phyloP scores from a whole-genome alignment of 2,888 invertebrate genomes.

The Hydraecia micacea region DNA sequence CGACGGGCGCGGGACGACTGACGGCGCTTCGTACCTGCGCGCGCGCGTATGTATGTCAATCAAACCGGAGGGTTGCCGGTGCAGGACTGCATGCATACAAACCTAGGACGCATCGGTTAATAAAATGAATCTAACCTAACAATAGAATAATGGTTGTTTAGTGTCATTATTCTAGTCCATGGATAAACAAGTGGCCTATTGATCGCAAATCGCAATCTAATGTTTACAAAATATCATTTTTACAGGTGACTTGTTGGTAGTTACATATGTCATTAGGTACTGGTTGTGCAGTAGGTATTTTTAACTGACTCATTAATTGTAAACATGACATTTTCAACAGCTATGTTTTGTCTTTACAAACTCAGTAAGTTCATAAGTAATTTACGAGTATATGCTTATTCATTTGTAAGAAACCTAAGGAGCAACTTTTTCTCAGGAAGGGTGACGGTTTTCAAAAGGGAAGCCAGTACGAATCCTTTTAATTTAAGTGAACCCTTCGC shows the following conservation, averaged over 20 bases:
- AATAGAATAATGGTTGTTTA: conserved; percentile 71
- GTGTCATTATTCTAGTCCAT: conserved; percentile 36
- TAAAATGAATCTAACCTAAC: conserved; percentile 75
- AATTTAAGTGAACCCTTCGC: neutral
- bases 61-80: conserved; percentile 75
- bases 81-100: conserved; percentile 57
- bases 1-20: conserved; percentile 82
- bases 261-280: conserved; percentile 3
- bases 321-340: conserved; percentile 9
- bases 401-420: neutral
- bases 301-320: conserved; percentile 30
- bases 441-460: neutral
- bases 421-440: conserved; percentile 6
- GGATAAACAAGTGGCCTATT: conserved; percentile 56
- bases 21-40: conserved; percentile 76
- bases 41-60: conserved; percentile 81
- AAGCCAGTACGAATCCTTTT: neutral
- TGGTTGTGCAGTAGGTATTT: conserved; percentile 15
- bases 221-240: conserved; percentile 61
- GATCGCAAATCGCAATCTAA: conserved; percentile 16
- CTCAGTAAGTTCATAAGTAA: neutral
- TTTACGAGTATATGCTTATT: neutral
- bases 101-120: conserved; percentile 59
- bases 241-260: conserved; percentile 34
- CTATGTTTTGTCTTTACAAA: neutral